Conservation (phyloP, 2,888 invertebrate species). For the Coelogynopora nodosa region DNA sequence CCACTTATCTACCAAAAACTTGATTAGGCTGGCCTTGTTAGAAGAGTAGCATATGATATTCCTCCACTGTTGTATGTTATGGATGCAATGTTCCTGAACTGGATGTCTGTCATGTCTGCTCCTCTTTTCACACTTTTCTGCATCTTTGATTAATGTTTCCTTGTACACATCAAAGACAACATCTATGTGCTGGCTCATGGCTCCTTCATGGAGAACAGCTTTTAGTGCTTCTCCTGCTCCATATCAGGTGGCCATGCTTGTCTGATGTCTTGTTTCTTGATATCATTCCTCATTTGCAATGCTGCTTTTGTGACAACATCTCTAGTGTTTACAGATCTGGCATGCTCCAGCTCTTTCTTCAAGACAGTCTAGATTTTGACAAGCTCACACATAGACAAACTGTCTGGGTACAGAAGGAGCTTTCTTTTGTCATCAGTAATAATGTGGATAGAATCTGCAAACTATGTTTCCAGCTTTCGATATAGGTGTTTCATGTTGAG, state of each 20-base stretch:
- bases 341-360: neutral
- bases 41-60: conserved; percentile 25
- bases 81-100: conserved; percentile 44
- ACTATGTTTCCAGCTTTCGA: neutral
- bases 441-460: neutral
- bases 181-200: conserved; percentile 22
- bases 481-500: conserved; percentile 2
- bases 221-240: conserved; percentile 32
- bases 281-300: neutral
- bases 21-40: conserved; percentile 38
- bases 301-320: neutral
- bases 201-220: conserved; percentile 19
- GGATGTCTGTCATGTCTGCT: conserved; percentile 29
- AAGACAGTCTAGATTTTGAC: neutral
- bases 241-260: conserved; percentile 7
- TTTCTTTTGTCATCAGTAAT: neutral
- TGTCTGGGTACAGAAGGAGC: conserved; percentile 10
- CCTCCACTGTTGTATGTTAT: conserved; percentile 46
- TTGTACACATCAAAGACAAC: conserved; percentile 24
- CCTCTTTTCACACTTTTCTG: conserved; percentile 30
- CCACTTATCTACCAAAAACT: conserved; percentile 40
- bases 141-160: conserved; percentile 31
- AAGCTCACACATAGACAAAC: neutral
- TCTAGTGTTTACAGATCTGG: neutral
- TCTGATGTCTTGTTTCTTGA: conserved; percentile 5